Percentiles rank a stretch among this genome's conserved stretches.
Conservation (phyloP, 2,888 invertebrate genomes). For the Mylabris sibirica region DNA sequence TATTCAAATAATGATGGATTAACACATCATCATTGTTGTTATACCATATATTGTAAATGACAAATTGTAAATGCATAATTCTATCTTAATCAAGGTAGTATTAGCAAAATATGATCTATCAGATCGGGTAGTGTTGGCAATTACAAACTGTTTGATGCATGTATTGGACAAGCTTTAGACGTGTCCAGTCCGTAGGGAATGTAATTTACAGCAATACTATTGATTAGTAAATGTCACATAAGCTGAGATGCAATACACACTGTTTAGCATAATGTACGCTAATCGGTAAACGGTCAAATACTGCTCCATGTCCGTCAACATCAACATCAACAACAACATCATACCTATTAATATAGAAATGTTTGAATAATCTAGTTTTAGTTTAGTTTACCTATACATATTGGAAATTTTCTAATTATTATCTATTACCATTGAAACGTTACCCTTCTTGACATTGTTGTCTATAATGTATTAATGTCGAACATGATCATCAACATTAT, state of each 20-base stretch:
- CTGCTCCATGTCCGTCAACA: constrained; percentile 49
- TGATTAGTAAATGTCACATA: constrained; percentile 58
- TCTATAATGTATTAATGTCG: constrained; percentile 20
- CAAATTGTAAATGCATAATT: constrained; percentile 12
- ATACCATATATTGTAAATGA: not conserved
- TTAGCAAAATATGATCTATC: constrained; percentile 50
- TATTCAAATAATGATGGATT: too few species aligned
- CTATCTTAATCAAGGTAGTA: constrained; percentile 45
- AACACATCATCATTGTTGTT: too few species aligned
- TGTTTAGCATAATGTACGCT: constrained; percentile 59
- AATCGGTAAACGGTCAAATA: constrained; percentile 56
- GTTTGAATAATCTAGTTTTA: constrained; percentile 48
- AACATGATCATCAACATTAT: constrained; percentile 14
- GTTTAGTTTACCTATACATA: constrained; percentile 43
- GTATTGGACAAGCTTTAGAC: constrained; percentile 52
- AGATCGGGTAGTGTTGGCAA: constrained; percentile 45
- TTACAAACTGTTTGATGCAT: constrained; percentile 54
- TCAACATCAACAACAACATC: constrained; percentile 53
- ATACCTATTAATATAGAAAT: constrained; percentile 53
- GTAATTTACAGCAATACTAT: constrained; percentile 59
- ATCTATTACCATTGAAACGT: constrained; percentile 20
- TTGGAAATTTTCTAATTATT: constrained; percentile 28
- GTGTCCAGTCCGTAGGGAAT: constrained; percentile 55
- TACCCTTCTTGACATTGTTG: constrained; percentile 27
- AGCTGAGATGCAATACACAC: constrained; percentile 55